Conservation (phyloP, 2,113 vertebrate species). For the Tetrax tetrax region DNA sequence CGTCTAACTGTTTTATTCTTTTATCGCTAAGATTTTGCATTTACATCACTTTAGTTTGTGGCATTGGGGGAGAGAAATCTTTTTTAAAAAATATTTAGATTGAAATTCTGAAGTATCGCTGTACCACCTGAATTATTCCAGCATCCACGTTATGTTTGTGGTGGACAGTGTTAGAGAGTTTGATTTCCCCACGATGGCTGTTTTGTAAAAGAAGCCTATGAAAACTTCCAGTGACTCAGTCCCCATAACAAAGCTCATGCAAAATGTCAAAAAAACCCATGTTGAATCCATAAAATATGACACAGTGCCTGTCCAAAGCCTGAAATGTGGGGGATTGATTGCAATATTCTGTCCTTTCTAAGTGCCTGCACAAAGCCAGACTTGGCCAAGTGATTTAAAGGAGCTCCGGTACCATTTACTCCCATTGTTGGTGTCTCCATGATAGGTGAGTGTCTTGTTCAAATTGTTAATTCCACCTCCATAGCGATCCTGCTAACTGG, state of each 20-base stretch:
- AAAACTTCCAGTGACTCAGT: background rate
- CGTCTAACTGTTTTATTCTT: conserved; percentile 71
- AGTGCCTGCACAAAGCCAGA: background rate
- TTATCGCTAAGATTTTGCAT: conserved; percentile 65
- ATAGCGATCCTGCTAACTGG: background rate
- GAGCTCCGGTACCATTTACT: accelerated
- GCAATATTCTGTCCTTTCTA: background rate
- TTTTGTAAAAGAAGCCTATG: background rate
- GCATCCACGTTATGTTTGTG: background rate
- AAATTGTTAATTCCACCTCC: background rate
- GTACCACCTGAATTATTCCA: background rate
- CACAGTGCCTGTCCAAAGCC: background rate
- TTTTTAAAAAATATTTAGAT: conserved; percentile 46
- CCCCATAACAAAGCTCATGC: background rate
- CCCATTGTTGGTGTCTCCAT: accelerated
- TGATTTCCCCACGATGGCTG: background rate
- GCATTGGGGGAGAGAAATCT: conserved; percentile 27
- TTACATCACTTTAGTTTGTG: conserved; percentile 44
- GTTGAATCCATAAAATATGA: background rate
- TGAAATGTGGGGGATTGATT: background rate
- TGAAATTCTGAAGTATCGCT: background rate
- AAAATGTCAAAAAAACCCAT: background rate
- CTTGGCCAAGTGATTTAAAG: background rate
- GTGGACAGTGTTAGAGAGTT: background rate
- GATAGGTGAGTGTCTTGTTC: background rate